Conservation (phyloP, 2,113 vertebrate species). For the Cephalopholis sonnerati region DNA sequence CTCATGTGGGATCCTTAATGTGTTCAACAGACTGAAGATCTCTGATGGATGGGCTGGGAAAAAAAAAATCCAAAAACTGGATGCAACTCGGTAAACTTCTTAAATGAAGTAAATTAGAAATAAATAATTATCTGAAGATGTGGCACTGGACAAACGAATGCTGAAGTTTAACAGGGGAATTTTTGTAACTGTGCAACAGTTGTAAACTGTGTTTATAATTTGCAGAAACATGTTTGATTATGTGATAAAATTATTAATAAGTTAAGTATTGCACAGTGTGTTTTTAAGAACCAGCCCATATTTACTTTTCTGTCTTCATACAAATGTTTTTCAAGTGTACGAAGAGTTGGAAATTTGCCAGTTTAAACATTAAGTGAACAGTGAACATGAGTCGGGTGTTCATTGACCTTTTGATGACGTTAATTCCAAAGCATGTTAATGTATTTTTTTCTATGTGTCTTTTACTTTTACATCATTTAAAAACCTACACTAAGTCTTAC, state of each 20-base stretch:
- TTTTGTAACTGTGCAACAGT: background rate
- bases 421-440: background rate
- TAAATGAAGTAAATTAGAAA: constrained; percentile 5
- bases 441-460: background rate
- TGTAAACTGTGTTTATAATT: constrained; percentile 26
- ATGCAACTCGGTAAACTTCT: background rate
- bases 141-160: background rate
- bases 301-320: background rate
- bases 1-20: background rate
- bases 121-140: background rate
- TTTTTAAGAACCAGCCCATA: background rate
- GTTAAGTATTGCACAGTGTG: background rate
- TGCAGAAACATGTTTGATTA: background rate
- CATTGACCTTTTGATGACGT: background rate
- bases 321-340: background rate
- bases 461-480: background rate
- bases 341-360: background rate
- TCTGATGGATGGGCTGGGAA: background rate
- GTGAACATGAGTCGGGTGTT: constrained; percentile 14
- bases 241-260: background rate
- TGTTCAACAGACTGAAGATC: constrained; percentile 11
- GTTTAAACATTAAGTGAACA: constrained; percentile 40
- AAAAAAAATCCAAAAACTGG: too few species aligned
- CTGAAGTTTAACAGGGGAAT: background rate
- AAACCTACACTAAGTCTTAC: background rate